A percentile compares a stretch with the other conserved stretches of the same genome.
Conservation (phyloP, 2,797 vertebrate genomes). For the Prunella strophiata region DNA sequence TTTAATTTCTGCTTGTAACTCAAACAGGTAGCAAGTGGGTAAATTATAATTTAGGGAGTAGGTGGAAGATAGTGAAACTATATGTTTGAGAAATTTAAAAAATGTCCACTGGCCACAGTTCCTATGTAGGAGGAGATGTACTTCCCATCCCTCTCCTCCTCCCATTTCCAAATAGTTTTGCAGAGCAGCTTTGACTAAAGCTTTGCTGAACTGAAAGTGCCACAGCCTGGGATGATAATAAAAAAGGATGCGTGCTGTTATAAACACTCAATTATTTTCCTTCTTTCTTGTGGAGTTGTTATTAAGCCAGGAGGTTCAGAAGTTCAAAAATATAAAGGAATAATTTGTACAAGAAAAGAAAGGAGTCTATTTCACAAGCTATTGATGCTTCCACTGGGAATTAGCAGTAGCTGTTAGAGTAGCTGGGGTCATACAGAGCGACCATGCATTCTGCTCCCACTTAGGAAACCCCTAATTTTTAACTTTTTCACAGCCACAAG, state of each 20-base stretch:
- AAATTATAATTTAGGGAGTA: not conserved
- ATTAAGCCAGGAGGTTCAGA: constrained; percentile 67
- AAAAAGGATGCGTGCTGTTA: constrained; percentile 47
- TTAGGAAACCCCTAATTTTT: constrained; percentile 72
- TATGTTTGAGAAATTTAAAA: not conserved
- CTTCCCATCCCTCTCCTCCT: not conserved
- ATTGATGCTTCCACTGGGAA: constrained; percentile 70
- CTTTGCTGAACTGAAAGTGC: not conserved
- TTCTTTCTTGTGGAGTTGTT: constrained; percentile 60
- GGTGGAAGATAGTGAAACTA: not conserved
- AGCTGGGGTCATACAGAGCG: constrained; percentile 58
- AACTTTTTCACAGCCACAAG: constrained; percentile 66
- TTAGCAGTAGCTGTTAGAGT: constrained; percentile 70
- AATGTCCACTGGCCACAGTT: not conserved
- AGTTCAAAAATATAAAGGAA: constrained; percentile 74
- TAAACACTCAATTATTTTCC: constrained; percentile 57
- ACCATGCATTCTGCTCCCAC: constrained; percentile 67
- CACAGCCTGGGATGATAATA: constrained; percentile 48
- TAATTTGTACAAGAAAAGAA: constrained; percentile 76
- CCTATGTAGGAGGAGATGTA: not conserved
- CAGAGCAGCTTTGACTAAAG: not conserved
- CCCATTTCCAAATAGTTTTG: not conserved
- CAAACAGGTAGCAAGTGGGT: not conserved
- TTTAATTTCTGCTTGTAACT: not conserved
- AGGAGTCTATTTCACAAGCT: constrained; percentile 67